These are phyloP conservation scores for Formica aserva DNA, from an alignment of 2,888 invertebrate genomes.

Conservation along the genomic window DNA sequence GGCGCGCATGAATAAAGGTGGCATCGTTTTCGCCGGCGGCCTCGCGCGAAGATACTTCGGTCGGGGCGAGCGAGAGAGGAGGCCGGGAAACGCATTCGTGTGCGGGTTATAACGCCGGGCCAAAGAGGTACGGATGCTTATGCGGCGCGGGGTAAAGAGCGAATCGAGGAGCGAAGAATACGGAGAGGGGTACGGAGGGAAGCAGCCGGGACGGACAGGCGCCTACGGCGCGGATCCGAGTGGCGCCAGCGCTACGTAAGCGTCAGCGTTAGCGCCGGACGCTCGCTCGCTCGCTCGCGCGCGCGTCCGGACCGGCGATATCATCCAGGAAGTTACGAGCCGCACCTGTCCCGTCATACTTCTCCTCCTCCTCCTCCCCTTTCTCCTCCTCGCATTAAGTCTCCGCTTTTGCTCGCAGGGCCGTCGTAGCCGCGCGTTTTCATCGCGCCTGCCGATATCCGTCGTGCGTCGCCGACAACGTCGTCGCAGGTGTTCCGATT, in stretches of 20 bases:
- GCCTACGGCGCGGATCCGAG: constrained; percentile 72
- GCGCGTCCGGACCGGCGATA: constrained; percentile 75
- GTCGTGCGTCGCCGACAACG: constrained; percentile 15
- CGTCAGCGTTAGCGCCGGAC: constrained; percentile 74
- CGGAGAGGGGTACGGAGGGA: constrained; percentile 33
- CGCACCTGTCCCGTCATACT: constrained; percentile 78
- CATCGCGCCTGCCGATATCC: neutral
- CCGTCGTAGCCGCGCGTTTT: constrained; percentile 60
- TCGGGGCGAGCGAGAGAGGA: constrained; percentile 48
- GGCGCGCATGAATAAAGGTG: constrained; percentile 63
- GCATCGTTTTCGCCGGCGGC: constrained; percentile 66
- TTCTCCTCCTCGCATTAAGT: constrained; percentile 31
- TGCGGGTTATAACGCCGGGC: constrained; percentile 59
- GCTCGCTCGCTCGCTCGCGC: constrained; percentile 61
- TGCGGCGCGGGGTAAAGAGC: constrained; percentile 23
- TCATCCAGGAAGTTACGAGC: constrained; percentile 80
- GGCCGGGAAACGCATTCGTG: constrained; percentile 50
- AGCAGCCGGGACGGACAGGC: constrained; percentile 68
- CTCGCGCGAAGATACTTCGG: constrained; percentile 49
- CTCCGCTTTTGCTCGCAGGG: constrained; percentile 65
- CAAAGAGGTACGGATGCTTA: constrained; percentile 59
- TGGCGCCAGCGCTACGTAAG: constrained; percentile 78
- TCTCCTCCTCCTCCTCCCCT: constrained; percentile 59
- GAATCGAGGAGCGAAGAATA: constrained; percentile 16
- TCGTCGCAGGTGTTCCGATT: constrained; percentile 59